Base-by-base conservation (phyloP, 2,113 vertebrate genomes). In the Pelecanus crispus region DNA sequence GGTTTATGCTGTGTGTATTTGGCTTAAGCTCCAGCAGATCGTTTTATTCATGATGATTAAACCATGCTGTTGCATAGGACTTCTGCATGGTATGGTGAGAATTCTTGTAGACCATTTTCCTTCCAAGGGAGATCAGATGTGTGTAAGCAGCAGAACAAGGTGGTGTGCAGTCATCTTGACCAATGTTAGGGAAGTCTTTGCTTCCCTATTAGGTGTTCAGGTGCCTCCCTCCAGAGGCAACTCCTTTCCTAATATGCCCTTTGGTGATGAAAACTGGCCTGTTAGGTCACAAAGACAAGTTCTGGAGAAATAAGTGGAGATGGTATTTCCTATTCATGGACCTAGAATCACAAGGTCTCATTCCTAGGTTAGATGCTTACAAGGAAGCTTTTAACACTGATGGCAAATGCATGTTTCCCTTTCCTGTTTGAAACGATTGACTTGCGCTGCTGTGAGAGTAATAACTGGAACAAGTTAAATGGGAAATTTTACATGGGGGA, bases 11-110 rank as follows among this genome's bases (percentile, higher is more conserved):
- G 7, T 50, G 28, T 77, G 5, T 66, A 8, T 47, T 83, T 59
- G 38, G 16, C 28, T 71, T 78, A 24, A 77, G 12, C 36, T 90
- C 11, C n/a, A 42, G 26, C 32, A 66, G 45, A 2, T 72, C 47
- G 20, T 49, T 88, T 68, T 52, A n/a, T 80, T 58, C 22, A 17
- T 25, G 25, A 1, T n/a, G 12, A 18, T 81, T 63, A 67, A 89
- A n/a, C 25, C 17, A 36, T 0, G 0, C 13, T 40, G 2, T 71
- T 81, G n/a, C 28, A 7, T 17, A 65, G 65, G 38, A 59, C 11
- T 74, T 75, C 36, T 83, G 25, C 7, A 2, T 36, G 38, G 13
- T 80, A 17, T 3, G 31, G 10, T 71, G 24, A 56, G 31, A 47
- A 21, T 66, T 88, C 28, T 50, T 80, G 20, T 25, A 66, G 50